Conservation (phyloP, 1,140 invertebrate species). For the Mycetomoellerius zeteki region DNA sequence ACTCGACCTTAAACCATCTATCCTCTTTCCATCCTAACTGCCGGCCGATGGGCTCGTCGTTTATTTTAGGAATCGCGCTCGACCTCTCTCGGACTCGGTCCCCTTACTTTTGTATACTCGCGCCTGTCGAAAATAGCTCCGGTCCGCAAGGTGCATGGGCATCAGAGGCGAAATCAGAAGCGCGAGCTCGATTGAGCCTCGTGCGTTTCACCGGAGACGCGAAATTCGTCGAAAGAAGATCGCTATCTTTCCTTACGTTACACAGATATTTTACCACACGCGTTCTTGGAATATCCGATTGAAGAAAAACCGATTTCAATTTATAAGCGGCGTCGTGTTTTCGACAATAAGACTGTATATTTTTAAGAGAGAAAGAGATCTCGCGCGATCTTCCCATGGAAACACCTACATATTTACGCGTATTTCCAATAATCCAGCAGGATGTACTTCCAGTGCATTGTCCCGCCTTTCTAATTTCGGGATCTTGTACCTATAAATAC, state of each 20-base stretch:
- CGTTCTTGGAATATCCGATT: background rate
- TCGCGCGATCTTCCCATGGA: background rate
- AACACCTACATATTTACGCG: background rate
- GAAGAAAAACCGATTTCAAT: background rate
- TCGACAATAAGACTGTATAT: background rate
- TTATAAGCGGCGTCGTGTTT: background rate
- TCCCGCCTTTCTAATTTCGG: slow-evolving; percentile 36
- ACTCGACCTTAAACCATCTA: slow-evolving; percentile 67
- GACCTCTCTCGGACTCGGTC: slow-evolving; percentile 73
- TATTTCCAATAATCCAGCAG: background rate
- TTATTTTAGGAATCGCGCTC: slow-evolving; percentile 75
- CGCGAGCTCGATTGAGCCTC: slow-evolving; percentile 29
- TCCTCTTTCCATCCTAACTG: background rate
- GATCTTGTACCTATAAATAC: background rate
- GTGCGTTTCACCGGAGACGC: slow-evolving; percentile 18
- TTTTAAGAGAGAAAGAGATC: background rate
- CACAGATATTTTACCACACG: background rate
- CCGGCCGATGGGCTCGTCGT: slow-evolving; percentile 73
- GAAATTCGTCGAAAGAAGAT: slow-evolving; percentile 40
- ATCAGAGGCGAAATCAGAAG: slow-evolving; percentile 62
- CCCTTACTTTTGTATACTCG: slow-evolving; percentile 73
- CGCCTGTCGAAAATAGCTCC: slow-evolving; percentile 71
- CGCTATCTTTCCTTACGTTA: background rate
- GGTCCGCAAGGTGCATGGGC: slow-evolving; percentile 69
- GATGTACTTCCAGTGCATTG: slow-evolving; percentile 8